Percentiles rank a stretch among this genome's conserved stretches.
Conservation (phyloP, 2,888 invertebrate genomes). For the Embidobia sp. region DNA sequence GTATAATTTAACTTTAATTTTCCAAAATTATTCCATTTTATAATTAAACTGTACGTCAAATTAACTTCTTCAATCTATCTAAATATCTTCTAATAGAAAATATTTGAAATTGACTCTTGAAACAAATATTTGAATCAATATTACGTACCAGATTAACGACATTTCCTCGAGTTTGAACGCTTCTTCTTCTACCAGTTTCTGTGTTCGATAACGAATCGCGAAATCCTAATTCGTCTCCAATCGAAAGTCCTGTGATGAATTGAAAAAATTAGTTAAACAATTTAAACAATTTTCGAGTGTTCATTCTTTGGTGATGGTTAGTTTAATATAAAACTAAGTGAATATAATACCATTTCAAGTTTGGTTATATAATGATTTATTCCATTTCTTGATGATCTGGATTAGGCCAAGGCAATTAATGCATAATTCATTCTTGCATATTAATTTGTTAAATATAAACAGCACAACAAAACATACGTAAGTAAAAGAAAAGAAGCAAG, state of each 20-base stretch:
- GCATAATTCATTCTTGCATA: constrained; percentile 15
- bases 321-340: neutral
- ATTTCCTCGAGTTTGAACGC: constrained; percentile 80
- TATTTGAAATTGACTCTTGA: no score
- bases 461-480: neutral
- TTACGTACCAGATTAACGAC: constrained; percentile 72
- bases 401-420: constrained; percentile 62
- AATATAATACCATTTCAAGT: no score
- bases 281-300: neutral
- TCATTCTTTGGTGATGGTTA: constrained; percentile 4
- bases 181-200: constrained; percentile 87
- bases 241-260: constrained; percentile 92
- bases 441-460: no score
- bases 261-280: constrained; percentile 12
- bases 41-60: no score
- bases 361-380: constrained; percentile 27
- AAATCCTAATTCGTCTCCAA: constrained; percentile 93
- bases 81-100: no score
- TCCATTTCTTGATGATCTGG: constrained; percentile 32
- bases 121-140: neutral
- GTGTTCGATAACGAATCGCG: constrained; percentile 90
- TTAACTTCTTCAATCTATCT: no score
- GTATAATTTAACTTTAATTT: no score
- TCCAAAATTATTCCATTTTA: no score
- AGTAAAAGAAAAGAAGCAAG: no score